Evolutionary conservation across 2,888 invertebrate species (phyloP), one percentile per base, ranked within the genome.

Genomic region (Orthosia incerta): DNA sequence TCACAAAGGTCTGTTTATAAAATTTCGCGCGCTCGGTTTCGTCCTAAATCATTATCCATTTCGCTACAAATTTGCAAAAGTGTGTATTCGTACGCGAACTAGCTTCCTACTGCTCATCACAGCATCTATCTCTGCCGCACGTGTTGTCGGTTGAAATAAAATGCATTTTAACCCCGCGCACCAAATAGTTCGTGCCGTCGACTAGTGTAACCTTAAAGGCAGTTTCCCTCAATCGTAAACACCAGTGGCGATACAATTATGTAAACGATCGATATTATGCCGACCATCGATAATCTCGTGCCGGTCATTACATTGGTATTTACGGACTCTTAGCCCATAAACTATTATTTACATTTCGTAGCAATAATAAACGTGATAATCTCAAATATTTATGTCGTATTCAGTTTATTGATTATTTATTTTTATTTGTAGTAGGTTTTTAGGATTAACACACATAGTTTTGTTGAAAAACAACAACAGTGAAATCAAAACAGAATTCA

Each of bases 271-370:
- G 67, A 79, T 71, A 78, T 76, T 69, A 72, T 59, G 65, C 39
- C 59, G 48, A 61, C 57, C 64, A 20, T 71, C 53, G 61, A 69
- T 82, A 83, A 80, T 86, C 83, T 79, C 60, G 57, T 63, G 72
- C 76, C 86, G 87, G 83, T 78, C 85, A 81, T 77, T 82, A 80
- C 73, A 69, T 86, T 79, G 73, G 68, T 78, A 84, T 87, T 87
- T 86, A 88, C 73, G 73, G 77, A 68, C 75, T 80, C 64, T 76
- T 71, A 74, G 48, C 26, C 70, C 70, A 79, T 75, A 64, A 83
- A 81, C 79, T 51, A 74, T 72, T 85, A 85, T 85, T 85, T 85
- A 85, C 81, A 85, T 83, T 85, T 78, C 76, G n/a, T 63, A 70
- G 66, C 76, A 64, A 70, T 84, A 83, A 80, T 76, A 76, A 63